Conservation (phyloP, 2,797 vertebrate species). For the Cercopithecus neglectus region DNA sequence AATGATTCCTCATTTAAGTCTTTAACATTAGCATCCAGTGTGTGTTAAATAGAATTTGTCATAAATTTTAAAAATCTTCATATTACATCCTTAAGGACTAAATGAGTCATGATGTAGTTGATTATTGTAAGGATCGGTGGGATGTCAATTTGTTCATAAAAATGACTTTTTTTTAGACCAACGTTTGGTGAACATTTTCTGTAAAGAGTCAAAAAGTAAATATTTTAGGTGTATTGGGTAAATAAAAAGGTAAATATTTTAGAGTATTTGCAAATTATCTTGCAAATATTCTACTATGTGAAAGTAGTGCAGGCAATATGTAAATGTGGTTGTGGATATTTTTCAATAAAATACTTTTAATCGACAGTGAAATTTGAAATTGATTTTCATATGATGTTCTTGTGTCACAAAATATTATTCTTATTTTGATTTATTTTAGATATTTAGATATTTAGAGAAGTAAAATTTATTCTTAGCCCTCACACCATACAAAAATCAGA, state of each 20-base stretch:
- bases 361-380: background rate
- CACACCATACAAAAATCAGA: background rate
- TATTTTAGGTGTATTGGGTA: background rate
- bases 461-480: background rate
- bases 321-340: background rate
- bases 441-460: background rate
- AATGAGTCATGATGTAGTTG: background rate
- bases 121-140: background rate
- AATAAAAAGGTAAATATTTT: background rate
- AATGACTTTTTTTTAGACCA: background rate
- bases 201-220: background rate
- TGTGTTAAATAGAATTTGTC: background rate
- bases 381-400: background rate
- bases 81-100: background rate
- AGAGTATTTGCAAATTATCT: background rate
- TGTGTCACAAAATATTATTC: background rate
- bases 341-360: background rate
- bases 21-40: background rate
- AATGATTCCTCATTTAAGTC: background rate
- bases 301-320: background rate
- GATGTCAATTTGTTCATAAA: background rate
- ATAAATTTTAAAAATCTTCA: background rate
- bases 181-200: background rate
- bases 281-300: background rate
- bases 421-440: background rate